phyloP scores from a whole-genome alignment of 2,113 vertebrate species.

The Typhlomys cinereus region DNA sequence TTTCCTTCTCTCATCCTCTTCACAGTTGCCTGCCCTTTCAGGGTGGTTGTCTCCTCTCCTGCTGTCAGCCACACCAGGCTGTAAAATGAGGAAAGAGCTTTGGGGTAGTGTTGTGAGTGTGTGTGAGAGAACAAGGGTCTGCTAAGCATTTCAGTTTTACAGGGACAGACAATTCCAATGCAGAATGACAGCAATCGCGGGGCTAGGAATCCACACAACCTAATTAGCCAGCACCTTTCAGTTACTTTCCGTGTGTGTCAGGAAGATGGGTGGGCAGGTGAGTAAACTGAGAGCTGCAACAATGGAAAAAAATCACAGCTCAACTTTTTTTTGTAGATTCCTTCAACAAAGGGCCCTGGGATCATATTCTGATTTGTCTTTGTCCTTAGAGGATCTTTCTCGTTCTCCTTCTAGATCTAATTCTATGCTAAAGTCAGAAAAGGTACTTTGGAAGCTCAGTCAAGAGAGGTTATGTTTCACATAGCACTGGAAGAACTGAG shows the following conservation, averaged over 20 bases:
- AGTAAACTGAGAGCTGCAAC: not conserved
- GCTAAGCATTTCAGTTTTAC: not conserved
- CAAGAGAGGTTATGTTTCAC: not conserved
- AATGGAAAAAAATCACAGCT: not conserved
- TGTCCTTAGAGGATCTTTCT: not conserved
- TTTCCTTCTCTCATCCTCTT: not conserved
- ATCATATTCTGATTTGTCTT: not conserved
- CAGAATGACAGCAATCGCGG: not conserved
- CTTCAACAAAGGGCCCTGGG: not conserved
- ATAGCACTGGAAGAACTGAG: not conserved
- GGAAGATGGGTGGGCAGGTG: not conserved
- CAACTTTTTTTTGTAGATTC: not conserved
- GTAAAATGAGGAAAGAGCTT: not conserved
- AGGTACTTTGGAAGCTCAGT: not conserved
- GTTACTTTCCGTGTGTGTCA: not conserved
- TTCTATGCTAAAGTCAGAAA: slow-evolving; percentile 2
- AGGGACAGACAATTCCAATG: not conserved
- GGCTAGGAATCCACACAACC: not conserved
- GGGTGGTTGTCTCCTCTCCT: not conserved
- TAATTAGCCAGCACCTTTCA: not conserved
- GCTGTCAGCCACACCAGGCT: not conserved
- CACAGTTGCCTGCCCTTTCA: not conserved
- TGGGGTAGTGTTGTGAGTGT: no score
- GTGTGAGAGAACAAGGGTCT: not conserved
- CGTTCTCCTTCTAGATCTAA: not conserved